Conservation (phyloP, 2,797 vertebrate species). For the Balearica regulorum region DNA sequence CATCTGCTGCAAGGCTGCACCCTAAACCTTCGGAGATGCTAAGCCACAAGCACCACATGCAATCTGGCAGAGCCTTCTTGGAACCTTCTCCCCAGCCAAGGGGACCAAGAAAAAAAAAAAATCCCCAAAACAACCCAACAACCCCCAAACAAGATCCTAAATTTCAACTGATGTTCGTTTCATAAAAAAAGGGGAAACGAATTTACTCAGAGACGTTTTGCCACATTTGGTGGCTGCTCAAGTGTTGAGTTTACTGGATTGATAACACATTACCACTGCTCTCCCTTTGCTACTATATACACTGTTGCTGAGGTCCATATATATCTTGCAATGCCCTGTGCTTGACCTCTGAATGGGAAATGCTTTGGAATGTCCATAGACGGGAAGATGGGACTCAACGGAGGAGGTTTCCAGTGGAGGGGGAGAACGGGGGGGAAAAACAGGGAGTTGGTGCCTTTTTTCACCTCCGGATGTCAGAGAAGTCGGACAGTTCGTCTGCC, state of each 20-base stretch:
- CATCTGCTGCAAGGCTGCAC: slow-evolving; percentile 8
- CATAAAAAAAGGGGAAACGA: slow-evolving; percentile 6
- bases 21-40: slow-evolving; percentile 43
- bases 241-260: slow-evolving; percentile 13
- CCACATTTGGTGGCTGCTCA: not conserved
- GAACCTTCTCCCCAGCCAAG: slow-evolving; percentile 36
- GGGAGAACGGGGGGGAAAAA: not conserved
- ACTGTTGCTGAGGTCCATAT: slow-evolving; percentile 65
- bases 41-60: slow-evolving; percentile 46
- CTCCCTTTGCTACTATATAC: slow-evolving; percentile 66
- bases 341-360: slow-evolving; percentile 88
- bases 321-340: slow-evolving; percentile 86
- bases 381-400: slow-evolving; percentile 76
- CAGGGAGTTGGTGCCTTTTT: slow-evolving; percentile 49
- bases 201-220: slow-evolving; percentile 3
- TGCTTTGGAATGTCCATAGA: slow-evolving; percentile 94
- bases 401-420: slow-evolving; percentile 57
- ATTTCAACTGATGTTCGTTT: not conserved
- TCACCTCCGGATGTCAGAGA: slow-evolving; percentile 94
- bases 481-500: slow-evolving; percentile 85
- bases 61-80: slow-evolving; percentile 14
- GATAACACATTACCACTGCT: slow-evolving; percentile 59
- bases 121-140: not conserved
- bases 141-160: slow-evolving; percentile 17
- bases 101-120: not conserved